Evolutionary conservation across 64 coral and sea anemone genomes (phyloP).

Genomic region (Astreopora myriophthalma): DNA sequence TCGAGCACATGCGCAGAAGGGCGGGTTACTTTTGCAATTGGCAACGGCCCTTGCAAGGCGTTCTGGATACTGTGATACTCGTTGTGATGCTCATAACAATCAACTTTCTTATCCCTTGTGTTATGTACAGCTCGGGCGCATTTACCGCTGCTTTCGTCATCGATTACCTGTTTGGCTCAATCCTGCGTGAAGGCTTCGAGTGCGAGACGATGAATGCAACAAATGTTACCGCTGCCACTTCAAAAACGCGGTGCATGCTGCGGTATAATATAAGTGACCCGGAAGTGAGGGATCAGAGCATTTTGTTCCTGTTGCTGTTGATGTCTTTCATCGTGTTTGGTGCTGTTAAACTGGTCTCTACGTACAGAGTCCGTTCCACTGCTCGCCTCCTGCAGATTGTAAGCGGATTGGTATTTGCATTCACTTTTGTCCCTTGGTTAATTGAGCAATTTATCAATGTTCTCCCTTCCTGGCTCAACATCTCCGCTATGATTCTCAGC

Average conservation of each 20-base stretch:
- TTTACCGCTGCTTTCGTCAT: slow-evolving; percentile 73
- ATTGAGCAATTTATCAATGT: slow-evolving; percentile 50
- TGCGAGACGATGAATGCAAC: neutral
- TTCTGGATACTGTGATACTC: slow-evolving; percentile 60
- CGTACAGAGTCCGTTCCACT: neutral
- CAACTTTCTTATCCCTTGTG: slow-evolving; percentile 67
- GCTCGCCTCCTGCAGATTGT: slow-evolving; percentile 16
- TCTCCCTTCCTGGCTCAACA: slow-evolving; percentile 22
- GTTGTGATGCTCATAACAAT: slow-evolving; percentile 56
- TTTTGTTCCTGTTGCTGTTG: slow-evolving; percentile 40
- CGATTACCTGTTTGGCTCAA: slow-evolving; percentile 69
- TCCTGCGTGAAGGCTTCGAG: slow-evolving; percentile 65
- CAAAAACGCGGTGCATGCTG: neutral
- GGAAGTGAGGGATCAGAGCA: slow-evolving; percentile 6
- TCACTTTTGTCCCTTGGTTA: slow-evolving; percentile 59
- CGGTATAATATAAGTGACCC: slow-evolving; percentile 21
- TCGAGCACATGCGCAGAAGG: slow-evolving; percentile 73
- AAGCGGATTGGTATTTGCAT: neutral
- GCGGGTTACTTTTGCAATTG: slow-evolving; percentile 82
- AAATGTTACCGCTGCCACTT: neutral
- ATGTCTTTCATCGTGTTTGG: slow-evolving; percentile 2
- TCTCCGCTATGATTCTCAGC: slow-evolving; percentile 23
- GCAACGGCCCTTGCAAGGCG: slow-evolving; percentile 33
- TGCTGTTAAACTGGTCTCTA: neutral
- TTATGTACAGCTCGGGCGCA: slow-evolving; percentile 63